A percentile compares a stretch with the other conserved stretches of the same genome.
These are phyloP conservation scores for Discoglossus pictus DNA, from an alignment of 2,797 vertebrate genomes.

Conservation along the genomic window DNA sequence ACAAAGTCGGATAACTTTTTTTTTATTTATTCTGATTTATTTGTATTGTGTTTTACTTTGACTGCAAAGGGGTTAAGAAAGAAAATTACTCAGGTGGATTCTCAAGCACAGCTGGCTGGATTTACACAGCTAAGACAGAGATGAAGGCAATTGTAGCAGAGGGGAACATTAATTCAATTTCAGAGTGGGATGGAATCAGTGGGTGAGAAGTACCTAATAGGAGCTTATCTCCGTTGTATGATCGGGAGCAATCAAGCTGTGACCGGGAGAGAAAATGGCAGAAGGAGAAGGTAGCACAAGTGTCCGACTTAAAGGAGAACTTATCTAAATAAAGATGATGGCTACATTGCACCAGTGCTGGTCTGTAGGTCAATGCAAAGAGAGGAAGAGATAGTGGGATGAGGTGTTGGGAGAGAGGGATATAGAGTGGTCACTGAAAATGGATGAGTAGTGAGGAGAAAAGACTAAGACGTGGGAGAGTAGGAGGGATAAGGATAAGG, in stretches of 20 bases:
- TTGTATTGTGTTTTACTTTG: too few species aligned
- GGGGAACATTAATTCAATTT: constrained; percentile 46
- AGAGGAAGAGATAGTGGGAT: too few species aligned
- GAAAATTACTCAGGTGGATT: constrained; percentile 30
- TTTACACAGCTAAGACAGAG: constrained; percentile 32
- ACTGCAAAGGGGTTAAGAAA: constrained; percentile 19
- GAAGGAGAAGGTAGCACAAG: not conserved
- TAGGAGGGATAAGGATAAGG: too few species aligned
- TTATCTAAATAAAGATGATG: constrained; percentile 8
- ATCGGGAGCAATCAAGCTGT: constrained; percentile 34
- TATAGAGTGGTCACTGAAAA: too few species aligned
- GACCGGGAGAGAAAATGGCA: constrained; percentile 23
- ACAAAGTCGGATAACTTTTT: too few species aligned
- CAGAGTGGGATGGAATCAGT: constrained; percentile 37
- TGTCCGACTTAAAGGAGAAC: not conserved
- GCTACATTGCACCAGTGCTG: constrained; percentile 24
- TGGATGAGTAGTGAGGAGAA: too few species aligned
- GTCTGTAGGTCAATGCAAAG: too few species aligned
- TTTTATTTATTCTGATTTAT: too few species aligned
- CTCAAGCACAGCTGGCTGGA: constrained; percentile 21
- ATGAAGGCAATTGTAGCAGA: constrained; percentile 35
- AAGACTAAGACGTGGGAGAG: too few species aligned
- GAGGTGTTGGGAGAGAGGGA: too few species aligned
- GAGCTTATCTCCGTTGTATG: constrained; percentile 38
- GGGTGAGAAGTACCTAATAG: constrained; percentile 41